Base-by-base conservation (phyloP, 2,113 vertebrate species). In the Acanthochromis polyacanthus region DNA sequence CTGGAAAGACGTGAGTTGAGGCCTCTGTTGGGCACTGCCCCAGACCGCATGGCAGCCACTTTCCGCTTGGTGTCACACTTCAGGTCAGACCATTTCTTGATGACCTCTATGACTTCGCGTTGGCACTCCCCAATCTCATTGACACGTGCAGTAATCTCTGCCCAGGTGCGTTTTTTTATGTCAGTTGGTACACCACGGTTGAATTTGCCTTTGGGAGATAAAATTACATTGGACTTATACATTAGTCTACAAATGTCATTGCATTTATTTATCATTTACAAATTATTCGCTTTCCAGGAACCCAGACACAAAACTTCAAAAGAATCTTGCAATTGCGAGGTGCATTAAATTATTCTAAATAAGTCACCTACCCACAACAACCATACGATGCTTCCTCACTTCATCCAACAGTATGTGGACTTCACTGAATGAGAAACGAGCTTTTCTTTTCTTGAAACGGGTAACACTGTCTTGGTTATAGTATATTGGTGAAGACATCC, bases 61-160 rank as follows among this genome's bases (percentile, higher is more conserved):
- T 95, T 95, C 17, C 95, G 87, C 71, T 95, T 95, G 12, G 93
- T 95, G 90, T 95, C 95, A 32, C 94, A 95, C 83, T 95, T 95
- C 0, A 95, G 88, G 82, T 95, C 95, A 0, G 95, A 95, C 95
- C 95, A 95, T 76, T 95, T 95, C 91, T 95, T 95, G 59, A 95
- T 92, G 53, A 95, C 93, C 75, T 95, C 94, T 0, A 94, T 92
- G 82, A 95, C 90, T 71, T 95, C 94, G 0, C 95, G 93, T 51
- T 95, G 94, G 61, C 94, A 95, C 81, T 95, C 94, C 14, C 94
- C 94, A 0, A 95, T 95, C 82, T 94, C 94, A 32, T 95, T 95
- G 30, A 95, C 91, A 4, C 93, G 91, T 3, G 94, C 94, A 0
- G 95, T 94, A 17, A 95, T 95, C 77, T 94, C 93, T 7, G 95